Percentiles rank a stretch among this genome's conserved stretches.
These are phyloP conservation scores for Deroptyus accipitrinus DNA, from an alignment of 2,113 vertebrate genomes.

Conservation along the genomic window DNA sequence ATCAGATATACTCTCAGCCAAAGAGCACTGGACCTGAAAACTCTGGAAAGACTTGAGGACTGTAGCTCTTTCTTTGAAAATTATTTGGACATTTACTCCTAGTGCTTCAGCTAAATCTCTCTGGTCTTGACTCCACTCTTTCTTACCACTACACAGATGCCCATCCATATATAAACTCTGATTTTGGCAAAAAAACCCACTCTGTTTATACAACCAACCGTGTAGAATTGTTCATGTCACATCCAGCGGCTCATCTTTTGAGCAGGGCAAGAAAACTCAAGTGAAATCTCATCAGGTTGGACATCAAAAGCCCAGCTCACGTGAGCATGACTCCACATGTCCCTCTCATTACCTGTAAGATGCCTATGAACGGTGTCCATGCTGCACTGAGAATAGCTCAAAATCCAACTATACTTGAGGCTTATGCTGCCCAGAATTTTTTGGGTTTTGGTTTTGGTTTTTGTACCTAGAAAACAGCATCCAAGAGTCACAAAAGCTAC, in stretches of 20 bases:
- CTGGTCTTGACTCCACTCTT: neutral
- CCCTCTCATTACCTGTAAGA: neutral
- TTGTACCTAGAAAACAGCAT: neutral
- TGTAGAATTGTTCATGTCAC: neutral
- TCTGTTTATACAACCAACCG: neutral
- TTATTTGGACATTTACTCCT: neutral
- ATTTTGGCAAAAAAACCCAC: neutral
- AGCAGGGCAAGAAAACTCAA: neutral
- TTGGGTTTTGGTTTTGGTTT: neutral
- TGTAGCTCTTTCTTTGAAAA: neutral
- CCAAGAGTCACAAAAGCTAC: neutral
- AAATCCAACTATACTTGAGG: neutral
- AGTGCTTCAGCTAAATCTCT: neutral
- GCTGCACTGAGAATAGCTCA: neutral
- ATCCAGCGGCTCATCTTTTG: neutral
- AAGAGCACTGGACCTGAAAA: neutral
- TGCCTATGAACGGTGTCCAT: neutral
- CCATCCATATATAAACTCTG: neutral
- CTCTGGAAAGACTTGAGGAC: neutral
- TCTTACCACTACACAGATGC: neutral
- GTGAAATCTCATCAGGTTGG: neutral
- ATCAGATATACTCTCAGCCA: neutral
- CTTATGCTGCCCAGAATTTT: neutral
- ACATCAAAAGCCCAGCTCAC: neutral
- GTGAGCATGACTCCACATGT: rapidly evolving